These are phyloP conservation scores for Malurus alboscapulatus DNA, from an alignment of 2,113 vertebrate species.

Conservation along the genomic window DNA sequence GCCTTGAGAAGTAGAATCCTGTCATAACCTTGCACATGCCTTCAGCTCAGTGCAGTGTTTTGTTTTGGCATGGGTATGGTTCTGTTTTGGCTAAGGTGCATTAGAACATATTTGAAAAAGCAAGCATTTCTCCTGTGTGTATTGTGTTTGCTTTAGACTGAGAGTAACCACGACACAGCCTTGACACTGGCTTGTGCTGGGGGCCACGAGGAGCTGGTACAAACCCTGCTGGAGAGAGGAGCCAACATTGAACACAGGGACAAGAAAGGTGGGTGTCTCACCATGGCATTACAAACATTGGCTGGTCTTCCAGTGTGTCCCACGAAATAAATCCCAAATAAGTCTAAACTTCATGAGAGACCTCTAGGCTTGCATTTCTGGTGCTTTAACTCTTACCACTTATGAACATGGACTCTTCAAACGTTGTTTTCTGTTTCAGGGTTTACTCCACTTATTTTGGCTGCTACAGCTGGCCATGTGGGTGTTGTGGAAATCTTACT, in stretches of 20 bases:
- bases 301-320: too few relatives aligned
- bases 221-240: constrained; percentile 93
- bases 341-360: accelerated
- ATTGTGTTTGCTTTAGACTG: constrained; percentile 78
- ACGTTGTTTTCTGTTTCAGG: constrained; percentile 72
- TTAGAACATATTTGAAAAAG: background rate
- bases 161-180: constrained; percentile 98
- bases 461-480: constrained; percentile 96
- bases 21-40: accelerated
- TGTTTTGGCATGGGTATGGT: background rate
- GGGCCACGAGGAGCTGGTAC: constrained; percentile 96
- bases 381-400: accelerated
- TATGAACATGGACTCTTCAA: background rate
- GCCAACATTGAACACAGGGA: constrained; percentile 97
- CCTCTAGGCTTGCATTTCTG: background rate
- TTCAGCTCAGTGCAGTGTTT: background rate
- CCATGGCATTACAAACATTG: accelerated
- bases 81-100: background rate
- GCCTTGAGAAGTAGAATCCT: background rate
- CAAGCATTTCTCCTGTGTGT: background rate
- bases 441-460: constrained; percentile 96
- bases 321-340: accelerated
- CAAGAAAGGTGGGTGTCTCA: constrained; percentile 87
- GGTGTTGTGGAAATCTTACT: constrained; percentile 96
- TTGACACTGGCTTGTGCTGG: constrained; percentile 96